Evolutionary conservation across 1,140 invertebrate species (phyloP).

Genomic region (Araneus ventricosus): DNA sequence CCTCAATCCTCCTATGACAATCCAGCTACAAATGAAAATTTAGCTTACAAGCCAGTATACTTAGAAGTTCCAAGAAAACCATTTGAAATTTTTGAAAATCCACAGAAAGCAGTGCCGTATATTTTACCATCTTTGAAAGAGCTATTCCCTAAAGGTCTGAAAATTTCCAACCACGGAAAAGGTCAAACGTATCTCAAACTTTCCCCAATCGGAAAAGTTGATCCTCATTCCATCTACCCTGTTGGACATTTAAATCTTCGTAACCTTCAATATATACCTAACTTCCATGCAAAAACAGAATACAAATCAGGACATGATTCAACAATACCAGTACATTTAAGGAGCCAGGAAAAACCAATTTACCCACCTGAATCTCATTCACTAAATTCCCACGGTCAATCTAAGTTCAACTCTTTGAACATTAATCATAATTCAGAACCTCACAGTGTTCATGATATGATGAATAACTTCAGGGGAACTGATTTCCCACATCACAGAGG

Average conservation of each 20-base stretch:
- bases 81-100: constrained; percentile 61
- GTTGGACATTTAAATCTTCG: constrained; percentile 51
- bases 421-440: not conserved
- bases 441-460: not conserved
- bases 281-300: not conserved
- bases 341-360: not conserved
- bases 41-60: constrained; percentile 60
- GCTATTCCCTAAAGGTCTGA: constrained; percentile 11
- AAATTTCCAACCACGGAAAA: not conserved
- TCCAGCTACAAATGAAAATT: not conserved
- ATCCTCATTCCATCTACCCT: not conserved
- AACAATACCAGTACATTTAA: not conserved
- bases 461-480: constrained; percentile 45
- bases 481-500: constrained; percentile 5
- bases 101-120: constrained; percentile 47
- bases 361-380: not conserved
- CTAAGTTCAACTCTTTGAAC: not conserved
- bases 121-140: constrained; percentile 30
- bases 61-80: constrained; percentile 66
- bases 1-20: constrained; percentile 44
- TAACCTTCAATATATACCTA: not conserved
- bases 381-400: not conserved
- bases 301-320: not conserved
- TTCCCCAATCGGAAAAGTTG: constrained; percentile 30
- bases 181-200: constrained; percentile 53